Evolutionary conservation across 2,888 invertebrate species (phyloP).

Genomic region (Lithophane socia): DNA sequence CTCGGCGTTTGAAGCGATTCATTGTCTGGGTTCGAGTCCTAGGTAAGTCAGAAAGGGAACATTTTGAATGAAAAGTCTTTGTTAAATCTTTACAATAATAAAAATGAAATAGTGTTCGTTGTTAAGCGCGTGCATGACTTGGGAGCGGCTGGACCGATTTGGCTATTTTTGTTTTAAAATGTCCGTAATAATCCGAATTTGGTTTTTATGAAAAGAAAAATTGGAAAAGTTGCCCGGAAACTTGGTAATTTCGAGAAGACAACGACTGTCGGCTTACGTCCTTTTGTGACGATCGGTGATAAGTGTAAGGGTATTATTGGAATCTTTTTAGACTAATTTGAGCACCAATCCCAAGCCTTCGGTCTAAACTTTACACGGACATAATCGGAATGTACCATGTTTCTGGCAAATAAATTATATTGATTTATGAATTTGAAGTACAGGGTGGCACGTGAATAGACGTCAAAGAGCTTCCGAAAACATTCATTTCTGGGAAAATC

Average conservation of each 20-base stretch:
- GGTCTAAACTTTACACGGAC: background rate
- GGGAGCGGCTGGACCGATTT: background rate
- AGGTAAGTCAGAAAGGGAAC: background rate
- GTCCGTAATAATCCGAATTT: background rate
- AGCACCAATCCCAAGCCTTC: background rate
- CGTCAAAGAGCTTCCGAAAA: too few relatives aligned
- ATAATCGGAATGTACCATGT: background rate
- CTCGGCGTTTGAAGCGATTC: background rate
- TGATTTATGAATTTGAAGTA: too few relatives aligned
- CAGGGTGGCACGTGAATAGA: too few relatives aligned
- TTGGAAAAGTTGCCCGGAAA: background rate
- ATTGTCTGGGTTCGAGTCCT: conserved; percentile 31
- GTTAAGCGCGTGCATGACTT: background rate
- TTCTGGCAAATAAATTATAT: background rate
- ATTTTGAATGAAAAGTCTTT: background rate
- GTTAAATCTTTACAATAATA: background rate
- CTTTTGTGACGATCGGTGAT: too few relatives aligned
- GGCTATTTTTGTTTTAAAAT: background rate
- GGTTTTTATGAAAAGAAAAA: background rate
- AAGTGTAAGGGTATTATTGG: too few relatives aligned
- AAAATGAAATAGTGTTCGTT: background rate
- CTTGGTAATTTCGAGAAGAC: background rate
- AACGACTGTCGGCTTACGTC: background rate
- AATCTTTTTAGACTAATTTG: background rate
- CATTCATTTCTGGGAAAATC: too few relatives aligned